A percentile compares a stretch with the other conserved stretches of the same genome.
phyloP scores from a whole-genome alignment of 2,797 vertebrate species.

The Characodon lateralis region DNA sequence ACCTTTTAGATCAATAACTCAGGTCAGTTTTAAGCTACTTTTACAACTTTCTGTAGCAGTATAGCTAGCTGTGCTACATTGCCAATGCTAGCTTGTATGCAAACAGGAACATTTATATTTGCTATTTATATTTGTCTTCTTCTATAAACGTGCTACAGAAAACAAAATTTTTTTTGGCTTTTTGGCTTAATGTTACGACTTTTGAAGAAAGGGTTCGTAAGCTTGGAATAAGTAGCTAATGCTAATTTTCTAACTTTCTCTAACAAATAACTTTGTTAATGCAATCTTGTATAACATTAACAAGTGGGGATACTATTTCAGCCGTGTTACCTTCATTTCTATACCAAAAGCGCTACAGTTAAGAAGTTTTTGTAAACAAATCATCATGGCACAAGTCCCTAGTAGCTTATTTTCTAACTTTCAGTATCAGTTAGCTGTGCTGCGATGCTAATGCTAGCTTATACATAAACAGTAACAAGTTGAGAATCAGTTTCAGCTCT shows the following conservation, averaged over 20 bases:
- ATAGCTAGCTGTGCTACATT: neutral
- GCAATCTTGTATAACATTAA: no score
- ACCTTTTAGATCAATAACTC: neutral
- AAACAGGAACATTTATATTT: neutral
- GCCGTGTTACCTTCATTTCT: neutral
- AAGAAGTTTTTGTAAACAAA: no score
- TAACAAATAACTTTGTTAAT: neutral
- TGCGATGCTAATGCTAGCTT: no score
- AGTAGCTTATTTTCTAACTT: no score
- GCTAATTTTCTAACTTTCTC: neutral
- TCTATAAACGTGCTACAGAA: neutral
- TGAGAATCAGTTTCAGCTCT: no score
- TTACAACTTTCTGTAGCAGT: neutral
- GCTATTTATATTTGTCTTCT: neutral
- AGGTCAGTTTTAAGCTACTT: neutral
- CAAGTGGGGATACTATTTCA: neutral
- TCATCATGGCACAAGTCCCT: no score
- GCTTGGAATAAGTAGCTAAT: neutral
- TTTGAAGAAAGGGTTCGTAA: neutral
- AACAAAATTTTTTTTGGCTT: neutral
- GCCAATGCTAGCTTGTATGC: neutral
- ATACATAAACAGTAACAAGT: no score
- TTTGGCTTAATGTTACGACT: neutral
- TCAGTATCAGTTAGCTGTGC: no score
- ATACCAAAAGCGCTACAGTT: no score